phyloP scores from a whole-genome alignment of 2,797 vertebrate genomes.

The Manis javanica region DNA sequence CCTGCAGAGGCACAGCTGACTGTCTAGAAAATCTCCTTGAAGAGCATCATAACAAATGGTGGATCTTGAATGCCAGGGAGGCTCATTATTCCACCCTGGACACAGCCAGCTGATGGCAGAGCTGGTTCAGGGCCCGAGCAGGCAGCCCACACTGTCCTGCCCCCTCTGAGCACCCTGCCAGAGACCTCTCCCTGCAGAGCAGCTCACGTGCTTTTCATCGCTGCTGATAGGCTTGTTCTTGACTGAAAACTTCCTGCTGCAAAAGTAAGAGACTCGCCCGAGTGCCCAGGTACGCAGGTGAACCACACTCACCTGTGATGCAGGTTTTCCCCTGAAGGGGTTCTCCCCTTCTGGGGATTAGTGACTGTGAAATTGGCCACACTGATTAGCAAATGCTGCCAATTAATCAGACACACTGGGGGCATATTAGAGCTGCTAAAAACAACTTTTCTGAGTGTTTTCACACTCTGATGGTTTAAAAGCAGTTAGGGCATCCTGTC shows the following conservation, averaged over 20 bases:
- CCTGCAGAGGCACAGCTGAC: not conserved
- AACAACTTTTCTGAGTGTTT: slow-evolving; percentile 10
- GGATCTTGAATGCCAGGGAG: not conserved
- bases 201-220: not conserved
- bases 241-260: not conserved
- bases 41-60: not conserved
- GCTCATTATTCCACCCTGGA: not conserved
- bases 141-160: not conserved
- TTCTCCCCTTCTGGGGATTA: not conserved
- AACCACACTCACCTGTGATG: not conserved
- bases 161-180: not conserved
- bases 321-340: not conserved
- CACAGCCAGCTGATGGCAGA: not conserved
- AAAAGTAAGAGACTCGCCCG: not conserved
- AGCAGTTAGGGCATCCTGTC: not conserved
- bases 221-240: not conserved
- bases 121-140: not conserved
- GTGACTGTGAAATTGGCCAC: slow-evolving; percentile 19
- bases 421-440: not conserved
- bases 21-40: not conserved
- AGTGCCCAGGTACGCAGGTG: not conserved
- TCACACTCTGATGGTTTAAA: not conserved
- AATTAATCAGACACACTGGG: not conserved
- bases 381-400: not conserved
- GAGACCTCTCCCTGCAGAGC: not conserved